Conservation (phyloP, 2,888 invertebrate genomes). For the Macrosoma leucophasiata region DNA sequence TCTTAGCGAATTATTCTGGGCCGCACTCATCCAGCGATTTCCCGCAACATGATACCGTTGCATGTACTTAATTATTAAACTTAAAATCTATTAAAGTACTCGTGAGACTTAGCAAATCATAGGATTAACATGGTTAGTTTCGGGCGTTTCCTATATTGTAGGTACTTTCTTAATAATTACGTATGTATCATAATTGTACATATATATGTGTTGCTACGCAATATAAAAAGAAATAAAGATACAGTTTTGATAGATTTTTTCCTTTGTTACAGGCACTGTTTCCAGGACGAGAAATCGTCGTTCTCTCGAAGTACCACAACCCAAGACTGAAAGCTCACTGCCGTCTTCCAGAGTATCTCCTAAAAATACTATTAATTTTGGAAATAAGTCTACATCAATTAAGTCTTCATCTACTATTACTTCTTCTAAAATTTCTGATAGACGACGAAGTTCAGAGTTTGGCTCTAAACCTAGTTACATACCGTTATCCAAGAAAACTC, state of each 20-base stretch:
- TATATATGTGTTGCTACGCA: constrained; percentile 9
- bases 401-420: constrained; percentile 42
- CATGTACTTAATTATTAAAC: too few relatives aligned
- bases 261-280: constrained; percentile 60
- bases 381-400: constrained; percentile 48
- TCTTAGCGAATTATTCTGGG: too few relatives aligned
- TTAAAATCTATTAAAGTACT: too few relatives aligned
- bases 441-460: constrained; percentile 53
- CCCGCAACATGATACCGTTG: too few relatives aligned
- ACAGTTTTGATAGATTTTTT: constrained; percentile 22
- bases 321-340: constrained; percentile 65
- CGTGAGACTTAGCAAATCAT: too few relatives aligned
- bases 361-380: constrained; percentile 58
- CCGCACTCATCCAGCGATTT: too few relatives aligned
- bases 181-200: constrained; percentile 5
- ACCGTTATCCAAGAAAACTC: constrained; percentile 58
- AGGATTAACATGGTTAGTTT: too few relatives aligned
- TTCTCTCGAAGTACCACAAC: constrained; percentile 52
- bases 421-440: constrained; percentile 46
- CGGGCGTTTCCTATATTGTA: too few relatives aligned
- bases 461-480: constrained; percentile 58
- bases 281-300: constrained; percentile 56
- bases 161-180: too few relatives aligned
- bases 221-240: background rate
- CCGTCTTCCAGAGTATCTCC: constrained; percentile 69